Conservation (phyloP, 1,140 invertebrate genomes). For the Probaryconus sp. region DNA sequence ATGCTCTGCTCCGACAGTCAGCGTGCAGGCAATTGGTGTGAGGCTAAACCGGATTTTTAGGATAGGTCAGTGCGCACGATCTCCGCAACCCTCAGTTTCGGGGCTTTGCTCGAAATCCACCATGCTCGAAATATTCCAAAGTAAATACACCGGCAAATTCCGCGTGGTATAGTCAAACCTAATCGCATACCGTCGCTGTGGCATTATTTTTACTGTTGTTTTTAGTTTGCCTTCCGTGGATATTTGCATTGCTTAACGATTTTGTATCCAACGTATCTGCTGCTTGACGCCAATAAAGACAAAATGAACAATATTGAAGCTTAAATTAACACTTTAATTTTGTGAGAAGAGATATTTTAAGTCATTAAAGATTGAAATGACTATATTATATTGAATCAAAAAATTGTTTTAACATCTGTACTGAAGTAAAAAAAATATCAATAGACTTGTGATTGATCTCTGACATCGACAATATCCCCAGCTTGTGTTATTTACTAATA, state of each 20-base stretch:
- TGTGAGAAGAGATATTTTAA: too few relatives aligned
- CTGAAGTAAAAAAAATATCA: too few relatives aligned
- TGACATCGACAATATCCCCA: too few relatives aligned
- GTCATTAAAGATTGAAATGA: too few relatives aligned
- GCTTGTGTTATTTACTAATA: background rate
- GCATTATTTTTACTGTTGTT: background rate
- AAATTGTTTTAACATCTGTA: too few relatives aligned
- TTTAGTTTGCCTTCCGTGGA: background rate
- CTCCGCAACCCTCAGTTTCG: slow-evolving; percentile 34
- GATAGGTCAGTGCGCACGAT: slow-evolving; percentile 55
- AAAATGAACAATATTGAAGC: too few relatives aligned
- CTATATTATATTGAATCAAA: too few relatives aligned
- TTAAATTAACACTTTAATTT: too few relatives aligned
- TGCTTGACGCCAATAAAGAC: too few relatives aligned
- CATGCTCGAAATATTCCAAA: slow-evolving; percentile 49
- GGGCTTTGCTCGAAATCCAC: slow-evolving; percentile 50
- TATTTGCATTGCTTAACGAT: slow-evolving; percentile 11
- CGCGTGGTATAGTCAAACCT: background rate
- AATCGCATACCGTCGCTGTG: background rate
- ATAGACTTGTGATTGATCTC: too few relatives aligned
- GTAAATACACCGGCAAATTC: slow-evolving; percentile 45
- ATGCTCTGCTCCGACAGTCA: too few relatives aligned
- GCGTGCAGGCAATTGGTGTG: slow-evolving; percentile 28
- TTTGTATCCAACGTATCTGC: too few relatives aligned
- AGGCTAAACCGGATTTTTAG: slow-evolving; percentile 49